Base-by-base conservation (phyloP, 2,888 invertebrate genomes). In the Cantharis rustica region DNA sequence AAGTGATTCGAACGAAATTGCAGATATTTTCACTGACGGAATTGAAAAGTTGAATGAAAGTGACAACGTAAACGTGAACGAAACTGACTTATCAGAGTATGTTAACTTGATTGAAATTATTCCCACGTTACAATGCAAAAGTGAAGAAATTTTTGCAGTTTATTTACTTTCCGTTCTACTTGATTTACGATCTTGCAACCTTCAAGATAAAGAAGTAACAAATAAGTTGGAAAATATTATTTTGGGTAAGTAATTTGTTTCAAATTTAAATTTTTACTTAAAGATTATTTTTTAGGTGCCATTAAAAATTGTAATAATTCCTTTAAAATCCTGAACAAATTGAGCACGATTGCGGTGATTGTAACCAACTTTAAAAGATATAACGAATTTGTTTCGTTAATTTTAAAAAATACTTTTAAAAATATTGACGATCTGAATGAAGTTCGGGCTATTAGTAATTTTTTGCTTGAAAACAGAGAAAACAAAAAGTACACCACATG, bases 141-240 rank as follows among this genome's bases (percentile, higher is more conserved):
- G 47, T 61, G 85, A 85, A 74, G 82, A 84, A 73, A 75, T 84
- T 62, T 78, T 82, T 27, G 79, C 86, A 7, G 69, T 86, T 15
- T 85, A 84, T 80, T 79, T 87, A 13, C 79, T 84, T 71, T 80
- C 85, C 10, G 74, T 88, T 26, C 82, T 84, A 69, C 82, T 76
- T 72, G 86, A 87, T 80, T 72, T 86, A 26, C 78, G 68, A 68
- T 69, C 17, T 23, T 70, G 80, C 20, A 9, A 1, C 17, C 13
- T 70, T 63, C 69, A 79, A 69, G 26, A 74, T 72, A 16, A 69
- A 66, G 76, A 63, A 20, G 10, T 77, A 17, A 61, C 68, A 11
- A 63, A n/a, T 15, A 74, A 31, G 15, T 80, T 78, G 61, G 82
- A 84, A 80, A 79, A 72, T 61, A 72, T 83, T 16, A 80, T 86